These are phyloP conservation scores for Anthopleura sola DNA, from an alignment of 64 coral and sea anemone genomes.

Conservation along the genomic window DNA sequence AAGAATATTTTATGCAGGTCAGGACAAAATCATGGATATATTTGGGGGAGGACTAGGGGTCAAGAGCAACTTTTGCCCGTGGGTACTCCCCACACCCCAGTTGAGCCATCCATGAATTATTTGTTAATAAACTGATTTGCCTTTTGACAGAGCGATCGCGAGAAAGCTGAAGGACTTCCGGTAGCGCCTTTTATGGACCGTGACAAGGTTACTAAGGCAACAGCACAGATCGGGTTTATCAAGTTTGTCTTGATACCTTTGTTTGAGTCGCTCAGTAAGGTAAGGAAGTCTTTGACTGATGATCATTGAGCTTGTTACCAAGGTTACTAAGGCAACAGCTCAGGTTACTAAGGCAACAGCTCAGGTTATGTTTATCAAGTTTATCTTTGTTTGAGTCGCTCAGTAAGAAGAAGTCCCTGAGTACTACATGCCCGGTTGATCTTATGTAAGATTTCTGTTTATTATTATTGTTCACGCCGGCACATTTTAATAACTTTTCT, in stretches of 20 bases:
- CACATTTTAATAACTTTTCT: too few species aligned
- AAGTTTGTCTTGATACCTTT: conserved; percentile 80
- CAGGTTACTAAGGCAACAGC: conserved; percentile 79
- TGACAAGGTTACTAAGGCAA: conserved; percentile 78
- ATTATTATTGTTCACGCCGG: too few species aligned
- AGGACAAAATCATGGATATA: not conserved
- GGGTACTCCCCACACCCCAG: too few species aligned
- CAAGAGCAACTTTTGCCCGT: too few species aligned
- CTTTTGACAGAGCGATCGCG: conserved; percentile 60
- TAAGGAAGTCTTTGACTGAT: too few species aligned
- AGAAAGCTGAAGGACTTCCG: conserved; percentile 70
- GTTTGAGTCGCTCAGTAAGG: conserved; percentile 82
- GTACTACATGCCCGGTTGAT: too few species aligned
- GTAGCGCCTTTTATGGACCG: conserved; percentile 84
- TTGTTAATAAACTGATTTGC: too few species aligned
- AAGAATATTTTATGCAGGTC: conserved; percentile 85
- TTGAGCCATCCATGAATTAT: not conserved
- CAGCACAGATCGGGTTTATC: conserved; percentile 82
- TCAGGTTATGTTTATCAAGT: conserved; percentile 84
- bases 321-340: too few species aligned
- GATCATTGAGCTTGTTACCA: too few species aligned
- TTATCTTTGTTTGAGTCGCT: conserved; percentile 77
- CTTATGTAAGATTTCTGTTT: too few species aligned
- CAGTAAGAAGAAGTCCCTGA: conserved; percentile 36
- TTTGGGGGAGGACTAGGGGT: too few species aligned